Percentiles rank a stretch among this genome's conserved stretches.
Conservation (phyloP, 64 coral and sea anemone species). For the Pocillopora verrucosa region DNA sequence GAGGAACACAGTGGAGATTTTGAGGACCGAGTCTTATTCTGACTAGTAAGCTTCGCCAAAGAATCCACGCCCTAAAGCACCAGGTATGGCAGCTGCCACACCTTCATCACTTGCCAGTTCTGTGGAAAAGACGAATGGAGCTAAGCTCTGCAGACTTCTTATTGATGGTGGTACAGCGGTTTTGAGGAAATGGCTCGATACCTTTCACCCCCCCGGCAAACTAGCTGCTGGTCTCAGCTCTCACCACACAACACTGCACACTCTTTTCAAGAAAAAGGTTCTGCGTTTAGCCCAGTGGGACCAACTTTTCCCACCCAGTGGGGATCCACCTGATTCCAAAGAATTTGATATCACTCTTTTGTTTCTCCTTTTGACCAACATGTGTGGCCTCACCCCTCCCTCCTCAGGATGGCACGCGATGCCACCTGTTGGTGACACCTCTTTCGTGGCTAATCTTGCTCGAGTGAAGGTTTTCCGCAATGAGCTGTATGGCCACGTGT, state of each 20-base stretch:
- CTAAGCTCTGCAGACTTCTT: slow-evolving; percentile 30
- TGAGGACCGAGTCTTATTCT: no score
- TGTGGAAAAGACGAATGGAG: slow-evolving; percentile 23
- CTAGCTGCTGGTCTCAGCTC: slow-evolving; percentile 14
- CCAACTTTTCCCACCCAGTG: slow-evolving; percentile 8
- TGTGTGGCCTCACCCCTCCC: slow-evolving; percentile 8
- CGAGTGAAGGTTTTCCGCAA: slow-evolving; percentile 34
- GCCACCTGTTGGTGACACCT: background rate
- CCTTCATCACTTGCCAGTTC: slow-evolving; percentile 1
- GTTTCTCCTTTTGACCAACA: slow-evolving; percentile 1
- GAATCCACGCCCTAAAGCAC: no score
- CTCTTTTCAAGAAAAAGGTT: background rate
- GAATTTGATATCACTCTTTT: slow-evolving; percentile 24
- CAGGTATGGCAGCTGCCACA: background rate
- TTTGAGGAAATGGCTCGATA: slow-evolving; percentile 11
- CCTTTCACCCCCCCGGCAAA: background rate
- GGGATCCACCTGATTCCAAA: slow-evolving; percentile 4
- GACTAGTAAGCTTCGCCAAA: no score
- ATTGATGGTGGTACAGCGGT: slow-evolving; percentile 54
- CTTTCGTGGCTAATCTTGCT: slow-evolving; percentile 1
- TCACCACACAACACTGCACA: background rate
- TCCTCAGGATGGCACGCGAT: background rate
- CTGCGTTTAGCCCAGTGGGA: background rate
- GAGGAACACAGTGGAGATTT: no score
- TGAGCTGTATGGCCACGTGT: slow-evolving; percentile 44